phyloP scores from a whole-genome alignment of 2,113 vertebrate genomes.

The Pontoporia blainvillei region DNA sequence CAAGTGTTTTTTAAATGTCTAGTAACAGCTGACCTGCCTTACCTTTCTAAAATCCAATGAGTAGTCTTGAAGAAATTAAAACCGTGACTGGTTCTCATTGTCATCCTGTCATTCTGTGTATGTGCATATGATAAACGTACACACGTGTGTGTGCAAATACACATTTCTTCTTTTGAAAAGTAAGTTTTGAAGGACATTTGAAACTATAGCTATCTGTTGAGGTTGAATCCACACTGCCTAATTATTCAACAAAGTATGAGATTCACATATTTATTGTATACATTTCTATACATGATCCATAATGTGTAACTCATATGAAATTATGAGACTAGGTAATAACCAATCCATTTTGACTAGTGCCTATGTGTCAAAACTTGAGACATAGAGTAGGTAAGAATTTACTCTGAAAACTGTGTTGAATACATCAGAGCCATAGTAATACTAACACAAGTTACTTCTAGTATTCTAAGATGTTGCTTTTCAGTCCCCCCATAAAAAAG shows the following conservation, averaged over 20 bases:
- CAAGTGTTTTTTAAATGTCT: constrained; percentile 65
- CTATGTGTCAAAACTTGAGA: not conserved
- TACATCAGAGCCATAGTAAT: not conserved
- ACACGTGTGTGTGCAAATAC: fast-evolving
- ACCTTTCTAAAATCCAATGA: constrained; percentile 61
- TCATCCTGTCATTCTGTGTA: not conserved
- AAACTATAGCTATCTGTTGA: not conserved
- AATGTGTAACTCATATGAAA: not conserved
- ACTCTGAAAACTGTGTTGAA: not conserved
- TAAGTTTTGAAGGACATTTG: not conserved
- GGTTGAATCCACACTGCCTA: not conserved
- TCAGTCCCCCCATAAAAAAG: not conserved
- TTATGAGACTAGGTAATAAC: not conserved
- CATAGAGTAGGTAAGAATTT: not conserved
- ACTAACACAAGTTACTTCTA: not conserved
- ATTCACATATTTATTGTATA: not conserved
- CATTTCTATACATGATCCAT: not conserved
- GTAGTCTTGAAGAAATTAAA: constrained; percentile 53
- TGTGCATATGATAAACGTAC: not conserved
- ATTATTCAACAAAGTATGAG: not conserved
- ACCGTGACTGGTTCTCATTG: not conserved
- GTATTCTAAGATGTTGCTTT: not conserved
- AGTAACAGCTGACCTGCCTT: constrained; percentile 53
- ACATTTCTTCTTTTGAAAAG: not conserved
- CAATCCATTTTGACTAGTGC: not conserved